phyloP scores from a whole-genome alignment of 37 sponge, comb jelly and placozoan species.

The Dysidea cf. avara region DNA sequence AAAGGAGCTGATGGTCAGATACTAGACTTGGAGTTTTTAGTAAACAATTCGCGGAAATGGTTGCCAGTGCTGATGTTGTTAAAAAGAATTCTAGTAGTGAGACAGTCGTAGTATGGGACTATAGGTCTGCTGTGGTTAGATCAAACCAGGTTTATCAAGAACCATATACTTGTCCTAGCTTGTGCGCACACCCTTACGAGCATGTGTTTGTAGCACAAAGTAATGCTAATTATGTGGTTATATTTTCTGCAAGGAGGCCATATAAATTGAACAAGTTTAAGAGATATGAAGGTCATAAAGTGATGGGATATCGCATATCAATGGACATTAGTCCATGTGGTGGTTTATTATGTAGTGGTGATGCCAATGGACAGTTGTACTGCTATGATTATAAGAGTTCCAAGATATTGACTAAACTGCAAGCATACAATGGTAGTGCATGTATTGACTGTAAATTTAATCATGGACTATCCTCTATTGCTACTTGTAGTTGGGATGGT shows the following conservation, averaged over 20 bases:
- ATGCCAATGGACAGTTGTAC: constrained; percentile 37
- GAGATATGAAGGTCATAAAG: constrained; percentile 66
- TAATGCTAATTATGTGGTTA: constrained; percentile 67
- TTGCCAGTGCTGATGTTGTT: constrained; percentile 80
- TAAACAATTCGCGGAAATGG: constrained; percentile 37
- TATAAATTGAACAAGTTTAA: constrained; percentile 78
- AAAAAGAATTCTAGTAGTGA: constrained; percentile 67
- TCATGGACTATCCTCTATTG: no score
- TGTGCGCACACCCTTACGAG: constrained; percentile 44
- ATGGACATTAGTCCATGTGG: constrained; percentile 66
- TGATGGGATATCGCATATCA: constrained; percentile 47
- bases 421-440: no score
- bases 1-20: constrained; percentile 73
- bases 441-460: no score
- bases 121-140: constrained; percentile 28
- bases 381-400: constrained; percentile 44
- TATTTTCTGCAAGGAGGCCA: constrained; percentile 59
- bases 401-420: no score
- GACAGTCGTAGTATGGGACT: constrained; percentile 71
- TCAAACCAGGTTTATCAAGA: constrained; percentile 78
- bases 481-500: no score
- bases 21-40: constrained; percentile 60
- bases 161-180: constrained; percentile 72
- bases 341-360: constrained; percentile 46
- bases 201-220: constrained; percentile 60